phyloP scores from a whole-genome alignment of 2,888 invertebrate genomes.

The Biston stratarius region DNA sequence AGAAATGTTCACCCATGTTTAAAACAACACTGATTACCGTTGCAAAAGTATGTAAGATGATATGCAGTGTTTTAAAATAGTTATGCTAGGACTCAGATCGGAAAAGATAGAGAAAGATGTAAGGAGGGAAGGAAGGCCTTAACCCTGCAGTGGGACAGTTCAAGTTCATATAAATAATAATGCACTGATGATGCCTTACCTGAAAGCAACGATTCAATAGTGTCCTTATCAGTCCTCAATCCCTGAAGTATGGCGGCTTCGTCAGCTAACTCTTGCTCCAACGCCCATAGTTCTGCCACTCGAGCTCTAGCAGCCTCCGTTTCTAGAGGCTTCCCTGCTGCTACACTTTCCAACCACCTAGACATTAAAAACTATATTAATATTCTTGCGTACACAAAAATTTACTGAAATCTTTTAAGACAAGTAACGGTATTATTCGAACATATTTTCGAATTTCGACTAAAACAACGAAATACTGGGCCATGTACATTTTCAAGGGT shows the following conservation, averaged over 20 bases:
- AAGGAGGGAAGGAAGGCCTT: no score
- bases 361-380: constrained; percentile 60
- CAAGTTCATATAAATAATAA: no score
- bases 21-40: neutral
- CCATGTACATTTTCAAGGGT: no score
- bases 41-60: neutral
- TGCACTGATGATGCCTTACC: constrained; percentile 57
- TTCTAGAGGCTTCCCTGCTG: constrained; percentile 88
- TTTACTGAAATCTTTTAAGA: no score
- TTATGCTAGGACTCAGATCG: no score
- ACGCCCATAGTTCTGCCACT: constrained; percentile 81
- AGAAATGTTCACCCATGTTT: neutral
- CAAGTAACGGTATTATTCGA: no score
- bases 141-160: no score
- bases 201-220: constrained; percentile 78
- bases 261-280: constrained; percentile 82
- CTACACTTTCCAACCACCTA: constrained; percentile 92
- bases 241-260: constrained; percentile 82
- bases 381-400: no score
- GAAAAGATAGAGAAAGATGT: no score
- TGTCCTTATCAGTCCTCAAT: constrained; percentile 78
- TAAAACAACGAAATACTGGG: no score
- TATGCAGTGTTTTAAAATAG: no score
- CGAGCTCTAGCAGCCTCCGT: constrained; percentile 80
- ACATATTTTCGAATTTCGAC: no score